Base-by-base conservation (phyloP, 2,113 vertebrate species). In the Coryphaenoides rupestris region DNA sequence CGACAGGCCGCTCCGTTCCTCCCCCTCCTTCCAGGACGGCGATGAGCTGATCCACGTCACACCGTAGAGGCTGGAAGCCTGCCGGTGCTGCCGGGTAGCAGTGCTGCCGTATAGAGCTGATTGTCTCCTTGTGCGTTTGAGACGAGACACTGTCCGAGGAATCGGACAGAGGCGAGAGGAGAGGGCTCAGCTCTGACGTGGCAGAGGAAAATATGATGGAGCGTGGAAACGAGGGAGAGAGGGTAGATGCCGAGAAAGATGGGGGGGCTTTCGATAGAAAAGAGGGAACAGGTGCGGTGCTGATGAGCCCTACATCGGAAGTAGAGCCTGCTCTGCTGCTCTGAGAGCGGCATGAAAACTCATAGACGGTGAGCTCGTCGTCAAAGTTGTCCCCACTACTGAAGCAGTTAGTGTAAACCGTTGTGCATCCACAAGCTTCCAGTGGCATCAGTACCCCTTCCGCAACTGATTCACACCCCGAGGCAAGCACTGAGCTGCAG, bases 331-430 rank as follows among this genome's bases (percentile, higher is more conserved):
- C 55, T 0, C 69, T 59, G 10, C 72, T 78, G 63, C 22, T 77
- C 19, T 86, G 65, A 0, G 89, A 71, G 0, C 60, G 70, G 33
- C 80, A 84, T 15, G 90, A 92, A 79, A 88, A 88, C 58, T 78
- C 82, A 0, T 88, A 85, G 12, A 89, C 80, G 0, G 84, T 85
- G 14, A 89, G 69, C 66, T 96, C 93, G 0, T 70, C 59, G 15
- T 95, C 92, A 0, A 89, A 84, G 19, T 83, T 90, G 5, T 74
- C 83, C 56, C 85, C 85, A 10, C 84, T 86, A 2, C 73, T 87
- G 70, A 98, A 97, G 82, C 97, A 99, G 54, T 92, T 94, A 22
- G 91, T 83, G 10, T 95, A 98, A 19, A 94, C 84, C 7, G 93
- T 56, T 5, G 65, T 92, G 72, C 96, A 98, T 61, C 91, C 91